Conservation (phyloP, 1,140 invertebrate genomes). For the Phortica variegata region DNA sequence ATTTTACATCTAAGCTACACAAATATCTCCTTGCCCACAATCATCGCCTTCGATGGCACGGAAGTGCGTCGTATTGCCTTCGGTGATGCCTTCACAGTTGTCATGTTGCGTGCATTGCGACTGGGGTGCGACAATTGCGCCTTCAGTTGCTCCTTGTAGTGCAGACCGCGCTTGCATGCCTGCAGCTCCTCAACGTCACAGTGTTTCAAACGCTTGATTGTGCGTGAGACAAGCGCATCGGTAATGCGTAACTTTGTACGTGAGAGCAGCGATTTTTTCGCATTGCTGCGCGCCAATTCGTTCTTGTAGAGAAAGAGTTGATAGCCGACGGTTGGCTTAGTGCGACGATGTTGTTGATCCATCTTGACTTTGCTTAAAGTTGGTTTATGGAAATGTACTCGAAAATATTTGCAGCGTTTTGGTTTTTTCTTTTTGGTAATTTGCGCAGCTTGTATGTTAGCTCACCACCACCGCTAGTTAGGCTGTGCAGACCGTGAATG, state of each 20-base stretch:
- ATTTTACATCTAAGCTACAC: slow-evolving; percentile 12
- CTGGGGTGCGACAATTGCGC: slow-evolving; percentile 23
- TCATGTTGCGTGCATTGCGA: slow-evolving; percentile 12
- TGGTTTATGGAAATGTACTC: neutral
- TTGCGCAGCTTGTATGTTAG: slow-evolving; percentile 23
- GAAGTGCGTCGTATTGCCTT: slow-evolving; percentile 4
- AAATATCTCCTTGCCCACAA: slow-evolving; percentile 3
- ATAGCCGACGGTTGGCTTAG: slow-evolving; percentile 39
- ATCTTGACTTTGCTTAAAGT: slow-evolving; percentile 17
- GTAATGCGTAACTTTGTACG: slow-evolving; percentile 49
- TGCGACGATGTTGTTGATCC: slow-evolving; percentile 28
- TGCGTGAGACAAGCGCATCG: slow-evolving; percentile 34
- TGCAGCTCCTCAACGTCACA: slow-evolving; percentile 41
- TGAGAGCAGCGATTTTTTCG: slow-evolving; percentile 36
- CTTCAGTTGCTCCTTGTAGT: slow-evolving; percentile 42
- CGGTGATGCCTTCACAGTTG: neutral
- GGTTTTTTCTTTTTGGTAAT: neutral
- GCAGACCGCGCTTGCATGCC: slow-evolving; percentile 37
- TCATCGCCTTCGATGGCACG: slow-evolving; percentile 34
- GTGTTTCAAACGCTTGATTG: slow-evolving; percentile 37
- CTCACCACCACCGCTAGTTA: too few species aligned
- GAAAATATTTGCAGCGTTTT: neutral
- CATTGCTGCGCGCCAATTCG: slow-evolving; percentile 38
- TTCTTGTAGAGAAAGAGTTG: slow-evolving; percentile 42
- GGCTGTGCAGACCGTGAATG: slow-evolving; percentile 33